Percentiles rank a stretch among this genome's conserved stretches.
Evolutionary conservation across 2,888 invertebrate species (phyloP).

Genomic region (Drosophila paracracens): DNA sequence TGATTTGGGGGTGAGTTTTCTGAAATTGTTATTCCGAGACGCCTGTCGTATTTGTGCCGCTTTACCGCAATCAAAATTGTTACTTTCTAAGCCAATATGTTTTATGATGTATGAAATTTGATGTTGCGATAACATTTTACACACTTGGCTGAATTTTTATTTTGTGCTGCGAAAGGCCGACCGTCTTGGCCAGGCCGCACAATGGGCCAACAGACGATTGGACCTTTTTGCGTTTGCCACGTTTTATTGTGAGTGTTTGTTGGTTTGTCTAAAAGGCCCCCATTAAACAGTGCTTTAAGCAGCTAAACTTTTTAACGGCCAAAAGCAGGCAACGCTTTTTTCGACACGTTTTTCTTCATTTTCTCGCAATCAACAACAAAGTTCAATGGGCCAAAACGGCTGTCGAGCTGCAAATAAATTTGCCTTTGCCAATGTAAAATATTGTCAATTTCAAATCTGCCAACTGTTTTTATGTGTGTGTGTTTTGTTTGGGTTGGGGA

Average conservation of each 20-base stretch:
- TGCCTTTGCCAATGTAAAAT: conserved; percentile 69
- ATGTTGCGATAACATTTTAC: conserved; percentile 82
- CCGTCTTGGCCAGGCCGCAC: conserved; percentile 14
- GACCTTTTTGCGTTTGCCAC: conserved; percentile 11
- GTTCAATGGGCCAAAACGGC: conserved; percentile 73
- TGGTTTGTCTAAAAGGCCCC: conserved; percentile 9
- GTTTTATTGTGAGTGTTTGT: not conserved
- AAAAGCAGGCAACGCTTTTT: conserved; percentile 35
- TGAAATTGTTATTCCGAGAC: conserved; percentile 60
- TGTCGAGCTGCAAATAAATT: conserved; percentile 74
- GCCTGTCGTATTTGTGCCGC: conserved; percentile 56
- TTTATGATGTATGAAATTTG: conserved; percentile 83
- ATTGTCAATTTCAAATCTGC: conserved; percentile 73
- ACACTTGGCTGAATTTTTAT: conserved; percentile 74
- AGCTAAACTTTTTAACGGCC: conserved; percentile 32
- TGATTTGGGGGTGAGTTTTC: not conserved
- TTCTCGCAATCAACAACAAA: conserved; percentile 69
- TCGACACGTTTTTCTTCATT: not conserved
- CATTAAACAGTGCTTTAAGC: conserved; percentile 51
- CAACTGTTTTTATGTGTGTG: conserved; percentile 15
- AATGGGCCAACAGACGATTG: conserved; percentile 22
- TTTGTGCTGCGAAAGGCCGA: conserved; percentile 22
- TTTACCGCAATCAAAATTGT: conserved; percentile 80
- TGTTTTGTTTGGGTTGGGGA: not conserved
- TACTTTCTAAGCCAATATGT: conserved; percentile 83